Percentiles rank a stretch among this genome's conserved stretches.
Evolutionary conservation across 2,113 vertebrate genomes (phyloP).

Genomic region (Ceratotherium simum): DNA sequence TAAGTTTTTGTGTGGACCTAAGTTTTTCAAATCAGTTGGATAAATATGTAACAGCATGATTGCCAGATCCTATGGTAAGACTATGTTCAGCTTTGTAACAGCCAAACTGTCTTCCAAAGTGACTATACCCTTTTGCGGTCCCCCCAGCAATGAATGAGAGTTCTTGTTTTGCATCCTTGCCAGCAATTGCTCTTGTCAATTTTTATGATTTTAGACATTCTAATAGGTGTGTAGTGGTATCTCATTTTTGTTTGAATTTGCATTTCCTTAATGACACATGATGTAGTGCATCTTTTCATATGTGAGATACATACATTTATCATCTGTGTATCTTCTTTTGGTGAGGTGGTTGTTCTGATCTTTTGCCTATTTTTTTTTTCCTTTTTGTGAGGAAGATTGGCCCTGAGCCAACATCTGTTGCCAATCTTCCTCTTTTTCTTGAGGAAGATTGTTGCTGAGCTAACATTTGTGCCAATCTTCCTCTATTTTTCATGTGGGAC

Average conservation of each 20-base stretch:
- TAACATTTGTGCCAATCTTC: too few species aligned
- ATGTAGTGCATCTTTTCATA: background rate
- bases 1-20: background rate
- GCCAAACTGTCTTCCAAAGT: background rate
- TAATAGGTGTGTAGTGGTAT: background rate
- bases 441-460: too few species aligned
- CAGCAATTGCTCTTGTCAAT: background rate
- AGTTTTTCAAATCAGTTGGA: background rate
- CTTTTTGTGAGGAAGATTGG: too few species aligned
- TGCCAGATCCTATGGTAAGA: background rate
- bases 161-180: background rate
- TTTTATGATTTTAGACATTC: background rate
- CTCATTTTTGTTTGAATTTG: background rate
- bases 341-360: background rate
- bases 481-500: too few species aligned
- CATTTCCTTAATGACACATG: constrained; percentile 13
- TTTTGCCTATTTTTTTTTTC: background rate
- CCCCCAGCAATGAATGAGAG: background rate
- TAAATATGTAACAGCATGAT: background rate
- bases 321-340: background rate
- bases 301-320: background rate
- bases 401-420: too few species aligned
- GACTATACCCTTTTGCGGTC: background rate
- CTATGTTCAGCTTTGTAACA: background rate
- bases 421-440: too few species aligned